phyloP scores from a whole-genome alignment of 1,140 invertebrate species.

The Papilio dardanus region DNA sequence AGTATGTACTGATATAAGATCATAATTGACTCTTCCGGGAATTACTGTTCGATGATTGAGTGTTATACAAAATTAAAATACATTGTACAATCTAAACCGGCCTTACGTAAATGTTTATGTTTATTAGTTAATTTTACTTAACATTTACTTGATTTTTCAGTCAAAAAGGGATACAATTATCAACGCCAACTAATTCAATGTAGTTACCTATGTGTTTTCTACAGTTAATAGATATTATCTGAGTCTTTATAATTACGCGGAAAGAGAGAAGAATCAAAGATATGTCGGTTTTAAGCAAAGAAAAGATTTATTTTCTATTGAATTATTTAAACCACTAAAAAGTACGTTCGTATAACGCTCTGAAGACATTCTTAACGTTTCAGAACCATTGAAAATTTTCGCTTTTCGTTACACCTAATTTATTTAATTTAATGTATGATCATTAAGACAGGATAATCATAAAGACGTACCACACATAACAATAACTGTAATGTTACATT shows the following conservation, averaged over 20 bases:
- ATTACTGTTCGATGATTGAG: not conserved
- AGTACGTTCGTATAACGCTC: no score
- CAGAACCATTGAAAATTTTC: not conserved
- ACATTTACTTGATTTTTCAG: no score
- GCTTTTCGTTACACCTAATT: not conserved
- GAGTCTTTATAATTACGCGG: no score
- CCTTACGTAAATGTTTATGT: not conserved
- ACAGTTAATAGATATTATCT: no score
- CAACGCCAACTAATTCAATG: no score
- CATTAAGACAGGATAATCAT: not conserved
- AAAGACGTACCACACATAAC: not conserved
- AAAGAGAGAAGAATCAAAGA: no score
- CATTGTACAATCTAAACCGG: not conserved
- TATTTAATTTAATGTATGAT: conserved; percentile 16
- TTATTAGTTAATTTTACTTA: no score
- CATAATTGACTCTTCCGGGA: conserved; percentile 13
- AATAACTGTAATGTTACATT: conserved; percentile 1
- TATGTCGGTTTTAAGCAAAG: no score
- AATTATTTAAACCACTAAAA: no score
- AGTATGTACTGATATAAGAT: conserved; percentile 3
- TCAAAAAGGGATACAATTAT: not conserved
- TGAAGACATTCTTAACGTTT: not conserved
- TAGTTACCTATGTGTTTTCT: not conserved
- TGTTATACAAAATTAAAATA: not conserved
- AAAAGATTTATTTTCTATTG: no score